phyloP scores from a whole-genome alignment of 2,888 invertebrate species.

The Phytoseiulus persimilis region DNA sequence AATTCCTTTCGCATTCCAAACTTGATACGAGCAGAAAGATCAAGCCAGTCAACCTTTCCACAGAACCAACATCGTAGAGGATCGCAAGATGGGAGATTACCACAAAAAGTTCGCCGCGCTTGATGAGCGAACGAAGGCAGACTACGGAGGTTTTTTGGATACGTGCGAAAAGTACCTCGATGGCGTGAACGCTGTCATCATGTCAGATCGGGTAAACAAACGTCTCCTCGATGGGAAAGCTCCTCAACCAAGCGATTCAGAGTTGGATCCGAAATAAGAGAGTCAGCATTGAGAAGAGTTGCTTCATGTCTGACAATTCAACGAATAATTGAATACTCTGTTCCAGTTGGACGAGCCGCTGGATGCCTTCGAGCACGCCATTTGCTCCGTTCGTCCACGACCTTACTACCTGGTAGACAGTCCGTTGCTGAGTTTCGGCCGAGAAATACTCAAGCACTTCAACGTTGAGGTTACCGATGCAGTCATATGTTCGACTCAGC shows the following conservation, averaged over 20 bases:
- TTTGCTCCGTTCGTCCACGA: slow-evolving; percentile 5
- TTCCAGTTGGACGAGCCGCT: not conserved
- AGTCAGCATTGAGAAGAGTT: no score
- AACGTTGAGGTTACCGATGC: not conserved
- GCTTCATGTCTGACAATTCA: no score
- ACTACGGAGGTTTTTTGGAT: not conserved
- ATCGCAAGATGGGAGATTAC: slow-evolving; percentile 11
- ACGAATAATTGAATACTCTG: not conserved
- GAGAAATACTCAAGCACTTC: slow-evolving; percentile 8
- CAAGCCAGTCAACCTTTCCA: no score
- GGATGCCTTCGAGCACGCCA: not conserved
- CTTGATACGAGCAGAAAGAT: no score
- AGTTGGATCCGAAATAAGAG: no score
- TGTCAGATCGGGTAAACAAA: not conserved
- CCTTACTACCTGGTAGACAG: slow-evolving; percentile 10
- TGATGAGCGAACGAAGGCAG: not conserved
- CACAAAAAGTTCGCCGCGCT: slow-evolving; percentile 8
- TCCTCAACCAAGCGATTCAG: no score
- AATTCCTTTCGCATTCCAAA: no score
- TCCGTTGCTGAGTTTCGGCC: not conserved
- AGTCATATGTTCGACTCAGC: not conserved
- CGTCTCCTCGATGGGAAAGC: not conserved
- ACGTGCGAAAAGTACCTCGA: not conserved
- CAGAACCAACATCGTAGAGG: not conserved
- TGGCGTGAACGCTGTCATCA: not conserved